A percentile compares a stretch with the other conserved stretches of the same genome.
Conservation (phyloP, 2,888 invertebrate species). For the Tetrapedia diversipes region DNA sequence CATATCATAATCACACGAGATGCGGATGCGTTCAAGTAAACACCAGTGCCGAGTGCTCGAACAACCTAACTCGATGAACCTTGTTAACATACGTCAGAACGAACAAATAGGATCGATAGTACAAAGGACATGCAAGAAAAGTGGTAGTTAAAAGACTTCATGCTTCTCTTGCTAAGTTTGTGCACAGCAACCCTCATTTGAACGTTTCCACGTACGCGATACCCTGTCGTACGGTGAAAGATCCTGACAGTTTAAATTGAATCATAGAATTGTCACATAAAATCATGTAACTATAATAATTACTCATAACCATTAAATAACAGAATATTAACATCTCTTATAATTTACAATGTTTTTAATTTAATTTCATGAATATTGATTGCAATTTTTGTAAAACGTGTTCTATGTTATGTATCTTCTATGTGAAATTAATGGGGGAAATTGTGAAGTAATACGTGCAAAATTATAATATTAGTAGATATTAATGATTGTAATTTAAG, state of each 20-base stretch:
- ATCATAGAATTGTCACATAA: too few species aligned
- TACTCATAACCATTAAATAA: too few species aligned
- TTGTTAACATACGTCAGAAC: constrained; percentile 21
- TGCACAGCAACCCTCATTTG: background rate
- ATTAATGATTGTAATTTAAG: constrained; percentile 20
- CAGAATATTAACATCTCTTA: too few species aligned
- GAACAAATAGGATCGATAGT: constrained; percentile 29
- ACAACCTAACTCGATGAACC: constrained; percentile 23
- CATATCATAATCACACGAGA: constrained; percentile 2
- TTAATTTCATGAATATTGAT: too few species aligned
- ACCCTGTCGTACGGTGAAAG: constrained; percentile 45
- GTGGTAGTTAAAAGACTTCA: constrained; percentile 56
- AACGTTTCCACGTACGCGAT: constrained; percentile 3
- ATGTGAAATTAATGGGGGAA: too few species aligned
- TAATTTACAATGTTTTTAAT: too few species aligned
- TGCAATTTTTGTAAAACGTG: too few species aligned
- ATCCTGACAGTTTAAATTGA: constrained; percentile 21
- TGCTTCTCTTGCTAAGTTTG: constrained; percentile 54
- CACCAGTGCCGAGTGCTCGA: constrained; percentile 49
- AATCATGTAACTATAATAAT: too few species aligned
- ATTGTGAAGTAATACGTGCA: too few species aligned
- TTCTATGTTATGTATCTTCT: too few species aligned
- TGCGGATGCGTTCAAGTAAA: constrained; percentile 30
- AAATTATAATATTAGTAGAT: background rate
- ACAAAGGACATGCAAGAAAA: constrained; percentile 59